phyloP scores from a whole-genome alignment of 2,797 vertebrate genomes.

The Coendou prehensilis region DNA sequence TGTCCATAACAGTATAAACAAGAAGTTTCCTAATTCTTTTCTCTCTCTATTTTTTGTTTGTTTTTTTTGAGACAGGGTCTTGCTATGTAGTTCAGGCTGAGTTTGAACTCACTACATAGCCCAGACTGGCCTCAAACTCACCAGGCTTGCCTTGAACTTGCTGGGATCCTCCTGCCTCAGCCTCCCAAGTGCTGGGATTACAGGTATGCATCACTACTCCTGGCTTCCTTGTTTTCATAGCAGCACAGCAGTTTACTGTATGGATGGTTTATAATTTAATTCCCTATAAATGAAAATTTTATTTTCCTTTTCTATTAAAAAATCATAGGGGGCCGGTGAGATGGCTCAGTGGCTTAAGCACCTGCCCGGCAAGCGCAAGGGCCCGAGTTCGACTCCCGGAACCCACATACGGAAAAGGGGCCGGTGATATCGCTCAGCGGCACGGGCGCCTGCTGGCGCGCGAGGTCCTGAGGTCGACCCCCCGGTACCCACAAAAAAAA shows the following conservation, averaged over 20 bases:
- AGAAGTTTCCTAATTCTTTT: background rate
- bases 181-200: background rate
- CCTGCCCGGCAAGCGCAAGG: no score
- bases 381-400: no score
- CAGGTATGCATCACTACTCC: background rate
- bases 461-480: no score
- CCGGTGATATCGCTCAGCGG: no score
- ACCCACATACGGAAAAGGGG: no score
- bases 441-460: no score
- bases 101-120: background rate
- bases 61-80: background rate
- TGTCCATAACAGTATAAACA: background rate
- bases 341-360: no score
- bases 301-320: background rate
- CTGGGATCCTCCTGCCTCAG: background rate
- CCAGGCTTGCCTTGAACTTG: background rate
- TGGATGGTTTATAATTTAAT: background rate
- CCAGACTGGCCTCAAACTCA: background rate
- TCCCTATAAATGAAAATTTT: background rate
- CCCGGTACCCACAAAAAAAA: no score
- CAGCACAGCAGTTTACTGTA: background rate
- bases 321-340: no score
- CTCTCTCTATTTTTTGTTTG: background rate
- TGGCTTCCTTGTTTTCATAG: constrained; percentile 5
- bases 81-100: background rate